phyloP scores from a whole-genome alignment of 2,113 vertebrate species.

The Coracopsis vasa region DNA sequence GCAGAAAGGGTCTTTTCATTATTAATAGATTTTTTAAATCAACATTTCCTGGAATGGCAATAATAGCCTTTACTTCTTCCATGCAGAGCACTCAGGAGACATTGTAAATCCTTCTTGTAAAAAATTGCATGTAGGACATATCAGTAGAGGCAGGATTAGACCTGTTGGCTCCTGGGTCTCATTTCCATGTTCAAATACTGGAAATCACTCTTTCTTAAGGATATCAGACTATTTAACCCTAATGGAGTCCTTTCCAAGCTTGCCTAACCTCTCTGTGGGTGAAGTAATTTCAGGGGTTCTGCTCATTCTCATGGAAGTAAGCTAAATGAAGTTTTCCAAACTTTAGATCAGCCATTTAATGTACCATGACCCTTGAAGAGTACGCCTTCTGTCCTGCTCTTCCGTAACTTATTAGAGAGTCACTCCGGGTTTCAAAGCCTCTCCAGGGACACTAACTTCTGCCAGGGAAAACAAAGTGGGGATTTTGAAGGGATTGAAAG shows the following conservation, averaged over 20 bases:
- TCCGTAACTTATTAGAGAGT: background rate
- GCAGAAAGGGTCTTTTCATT: background rate
- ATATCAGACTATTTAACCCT: background rate
- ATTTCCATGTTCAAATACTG: background rate
- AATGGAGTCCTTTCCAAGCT: background rate
- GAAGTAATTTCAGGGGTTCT: background rate
- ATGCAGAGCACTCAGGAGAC: background rate
- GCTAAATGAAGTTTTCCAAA: conserved; percentile 36
- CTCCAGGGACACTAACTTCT: background rate
- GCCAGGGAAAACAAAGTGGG: background rate
- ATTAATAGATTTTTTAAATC: background rate
- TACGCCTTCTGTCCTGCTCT: background rate
- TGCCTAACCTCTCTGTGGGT: background rate
- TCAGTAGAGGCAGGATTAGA: background rate
- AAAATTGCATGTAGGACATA: rapidly evolving
- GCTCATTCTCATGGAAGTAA: conserved; percentile 1
- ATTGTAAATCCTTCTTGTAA: background rate
- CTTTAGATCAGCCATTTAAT: conserved; percentile 56
- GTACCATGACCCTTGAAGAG: conserved; percentile 30
- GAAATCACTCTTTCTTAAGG: background rate
- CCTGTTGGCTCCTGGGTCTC: background rate
- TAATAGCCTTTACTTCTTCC: background rate
- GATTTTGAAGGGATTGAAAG: background rate
- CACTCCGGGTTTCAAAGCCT: background rate
- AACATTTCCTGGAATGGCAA: background rate